Evolutionary conservation across 2,797 vertebrate species (phyloP), one percentile per base, ranked within the genome.

Genomic region (Tragelaphus oryx): DNA sequence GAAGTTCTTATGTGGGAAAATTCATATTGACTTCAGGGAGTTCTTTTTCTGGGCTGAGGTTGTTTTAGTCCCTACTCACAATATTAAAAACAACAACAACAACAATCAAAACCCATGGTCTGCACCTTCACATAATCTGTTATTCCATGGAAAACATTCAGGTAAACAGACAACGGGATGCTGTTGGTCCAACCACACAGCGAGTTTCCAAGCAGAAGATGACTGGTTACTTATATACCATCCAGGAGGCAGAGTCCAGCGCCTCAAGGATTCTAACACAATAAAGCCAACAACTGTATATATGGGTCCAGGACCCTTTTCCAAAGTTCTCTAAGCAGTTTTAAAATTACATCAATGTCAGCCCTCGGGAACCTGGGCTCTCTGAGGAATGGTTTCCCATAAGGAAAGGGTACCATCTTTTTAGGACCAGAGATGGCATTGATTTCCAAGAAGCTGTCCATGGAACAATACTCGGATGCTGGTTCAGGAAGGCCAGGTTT

Each of bases 1-100:
- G 13, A 96, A 95, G 82, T 96, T 95, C 48, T 96, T 88, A 92
- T 46, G 81, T 81, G 76, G 89, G 83, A 87, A 96, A 94, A 96
- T 82, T 84, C 65, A 55, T 76, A 91, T 7, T 26, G 68, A 89
- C 33, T 95, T 88, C 52, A 54, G 83, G 91, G 93, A 91, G 30
- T 30, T 54, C 33, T 82, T 92, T 93, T 95, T 18, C 92, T 80
- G 71, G 48, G 24, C 59, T 62, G 52, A 93, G 92, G 75, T 24
- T 37, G 48, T 93, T 97, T 88, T 79, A 75, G 65, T 78, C 62
- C 55, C 33, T 59, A 44, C 4, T 60, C 50, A 86, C 37, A 76
- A 52, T 54, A 52, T 37, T 28, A 96, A 59, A 30, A 4, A 79
- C 5, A 22, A 79, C 18, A 0, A 78, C 17, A 1, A n/a, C 30